Evolutionary conservation across 2,888 invertebrate genomes (phyloP), one percentile per base, ranked within the genome.

Genomic region (Hirtodrosophila trivittata): DNA sequence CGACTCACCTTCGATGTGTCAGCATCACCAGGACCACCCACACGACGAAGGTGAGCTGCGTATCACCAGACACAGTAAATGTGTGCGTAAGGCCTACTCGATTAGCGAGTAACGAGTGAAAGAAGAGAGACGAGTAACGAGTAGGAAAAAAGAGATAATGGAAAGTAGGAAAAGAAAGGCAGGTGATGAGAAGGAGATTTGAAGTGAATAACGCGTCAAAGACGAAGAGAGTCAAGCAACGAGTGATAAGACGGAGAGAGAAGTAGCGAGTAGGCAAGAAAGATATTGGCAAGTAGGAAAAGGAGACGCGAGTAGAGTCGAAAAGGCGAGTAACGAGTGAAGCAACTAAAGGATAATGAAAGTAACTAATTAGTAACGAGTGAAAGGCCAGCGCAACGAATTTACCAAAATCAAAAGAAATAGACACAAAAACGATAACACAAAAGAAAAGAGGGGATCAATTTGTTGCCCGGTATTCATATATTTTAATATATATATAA

Each of bases 21-120:
- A 92, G 92, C 78, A 85, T 26, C 84, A 66, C 5, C 71, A 92
- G 93, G 73, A 76, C 52, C 94, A 95, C 65, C 16, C 59, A 52
- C 94, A 95, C 64, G 95, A 95, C 87, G 91, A 92, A 60, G 95
- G 96, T 82, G 95, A 95, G 43, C 93, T 93, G 42, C 93, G 97
- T 39, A 95, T 95, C 89, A 95, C 95, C 9, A 93, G 97, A 55
- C 96, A 97, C 88, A 96, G 96, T 90, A 96, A 96, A 14, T 92
- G 92, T 74, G 92, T 92, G 54, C 91, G 93, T 73, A 93, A 93
- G 75, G 93, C 92, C 64, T 93, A 92, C 78, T 93, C 93, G 16
- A 90, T 93, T 75, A 93, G 93, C 89, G 93, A 94, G 87, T 93
- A 89, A 89, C 13, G 28, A 8, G 10, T n/a, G 35, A 10, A 18